Conservation (phyloP, 2,113 vertebrate genomes). For the Rhinopithecus roxellana region DNA sequence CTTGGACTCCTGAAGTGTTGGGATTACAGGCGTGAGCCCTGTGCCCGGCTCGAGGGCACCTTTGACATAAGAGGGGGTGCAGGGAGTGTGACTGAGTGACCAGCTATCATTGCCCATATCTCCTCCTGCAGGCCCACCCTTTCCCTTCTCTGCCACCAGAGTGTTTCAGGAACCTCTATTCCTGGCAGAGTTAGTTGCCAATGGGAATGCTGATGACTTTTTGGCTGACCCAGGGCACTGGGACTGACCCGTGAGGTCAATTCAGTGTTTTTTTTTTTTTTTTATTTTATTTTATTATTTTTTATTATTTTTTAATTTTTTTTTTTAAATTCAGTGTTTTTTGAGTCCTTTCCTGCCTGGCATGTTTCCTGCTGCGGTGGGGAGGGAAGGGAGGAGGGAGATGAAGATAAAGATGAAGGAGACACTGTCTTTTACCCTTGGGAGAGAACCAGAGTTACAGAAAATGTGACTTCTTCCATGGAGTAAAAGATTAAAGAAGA, state of each 20-base stretch:
- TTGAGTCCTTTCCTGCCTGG: neutral
- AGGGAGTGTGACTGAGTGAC: neutral
- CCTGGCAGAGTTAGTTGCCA: neutral
- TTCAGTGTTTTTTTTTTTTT: neutral
- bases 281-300: too few relatives aligned
- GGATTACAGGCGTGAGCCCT: too few relatives aligned
- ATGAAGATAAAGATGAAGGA: neutral
- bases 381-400: too few relatives aligned
- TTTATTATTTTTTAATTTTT: too few relatives aligned
- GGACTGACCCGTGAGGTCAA: neutral
- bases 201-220: neutral
- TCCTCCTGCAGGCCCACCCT: neutral
- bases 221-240: neutral
- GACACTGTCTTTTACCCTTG: neutral
- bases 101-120: accelerated
- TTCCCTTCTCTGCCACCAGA: neutral
- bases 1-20: too few relatives aligned
- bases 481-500: neutral
- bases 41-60: neutral
- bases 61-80: too few relatives aligned
- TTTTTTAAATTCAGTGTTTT: neutral
- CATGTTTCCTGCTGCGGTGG: neutral
- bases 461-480: neutral
- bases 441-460: neutral
- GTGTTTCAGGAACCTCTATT: neutral